These are phyloP conservation scores for Rhabdophis nuchalis DNA, from an alignment of 2,797 vertebrate genomes.

Conservation along the genomic window DNA sequence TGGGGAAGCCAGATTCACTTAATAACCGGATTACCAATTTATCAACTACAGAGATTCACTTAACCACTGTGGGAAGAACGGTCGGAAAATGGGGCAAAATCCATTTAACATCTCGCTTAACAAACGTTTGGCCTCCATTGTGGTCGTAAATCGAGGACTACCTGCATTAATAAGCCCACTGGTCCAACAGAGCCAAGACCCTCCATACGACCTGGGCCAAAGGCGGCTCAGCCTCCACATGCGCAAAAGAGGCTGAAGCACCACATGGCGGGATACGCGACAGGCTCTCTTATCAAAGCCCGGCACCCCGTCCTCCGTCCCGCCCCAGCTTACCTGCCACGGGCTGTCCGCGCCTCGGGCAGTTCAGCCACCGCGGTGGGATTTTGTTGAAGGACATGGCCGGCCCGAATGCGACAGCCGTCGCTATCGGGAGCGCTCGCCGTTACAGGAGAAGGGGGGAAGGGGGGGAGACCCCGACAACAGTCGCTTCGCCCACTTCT, in stretches of 20 bases:
- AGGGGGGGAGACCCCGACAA: not conserved
- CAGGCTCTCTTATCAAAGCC: not conserved
- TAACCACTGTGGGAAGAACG: no score
- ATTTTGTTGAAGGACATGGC: conserved; percentile 88
- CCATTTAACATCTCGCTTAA: no score
- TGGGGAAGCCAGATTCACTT: no score
- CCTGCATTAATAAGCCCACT: no score
- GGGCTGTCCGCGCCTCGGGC: conserved; percentile 91
- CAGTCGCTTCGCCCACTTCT: conserved; percentile 63
- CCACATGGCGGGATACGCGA: not conserved
- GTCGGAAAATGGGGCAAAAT: no score
- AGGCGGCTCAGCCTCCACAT: not conserved
- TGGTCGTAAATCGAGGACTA: no score
- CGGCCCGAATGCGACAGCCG: not conserved
- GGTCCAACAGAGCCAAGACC: not conserved
- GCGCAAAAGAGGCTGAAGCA: not conserved
- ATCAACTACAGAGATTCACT: no score
- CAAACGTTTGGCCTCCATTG: no score
- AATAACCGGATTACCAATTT: no score
- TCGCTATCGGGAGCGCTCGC: not conserved
- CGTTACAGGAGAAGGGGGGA: not conserved
- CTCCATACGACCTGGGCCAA: not conserved
- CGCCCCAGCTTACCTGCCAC: conserved; percentile 83
- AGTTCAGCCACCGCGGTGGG: conserved; percentile 92
- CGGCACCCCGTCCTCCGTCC: no score